Evolutionary conservation across 37 sponge, comb jelly and placozoan genomes (phyloP).

Genomic region (Oopsacas minuta): DNA sequence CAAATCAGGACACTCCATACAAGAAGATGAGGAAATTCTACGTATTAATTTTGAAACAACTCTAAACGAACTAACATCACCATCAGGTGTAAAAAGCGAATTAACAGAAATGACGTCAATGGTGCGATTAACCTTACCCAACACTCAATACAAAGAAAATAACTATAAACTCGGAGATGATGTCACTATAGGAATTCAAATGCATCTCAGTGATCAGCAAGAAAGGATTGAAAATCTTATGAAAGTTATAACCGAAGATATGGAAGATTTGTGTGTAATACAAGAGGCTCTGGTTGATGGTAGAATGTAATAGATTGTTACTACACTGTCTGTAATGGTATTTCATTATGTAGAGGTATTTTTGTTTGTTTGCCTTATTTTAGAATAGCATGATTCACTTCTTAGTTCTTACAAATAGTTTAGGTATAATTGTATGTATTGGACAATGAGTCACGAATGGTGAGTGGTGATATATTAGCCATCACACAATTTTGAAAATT

Average conservation of each 20-base stretch:
- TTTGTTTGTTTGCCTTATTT: not conserved
- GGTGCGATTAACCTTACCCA: not conserved
- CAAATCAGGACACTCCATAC: slow-evolving; percentile 82
- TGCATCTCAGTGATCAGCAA: slow-evolving; percentile 4
- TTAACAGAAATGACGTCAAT: slow-evolving; percentile 9
- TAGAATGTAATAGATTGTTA: not conserved
- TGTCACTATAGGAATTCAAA: not conserved
- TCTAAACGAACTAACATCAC: slow-evolving; percentile 25
- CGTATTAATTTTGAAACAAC: slow-evolving; percentile 42
- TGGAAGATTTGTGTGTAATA: not conserved
- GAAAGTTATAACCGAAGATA: slow-evolving; percentile 10
- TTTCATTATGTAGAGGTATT: not conserved
- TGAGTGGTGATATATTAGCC: too few species aligned
- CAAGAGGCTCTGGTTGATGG: slow-evolving; percentile 9
- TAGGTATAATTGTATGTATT: too few species aligned
- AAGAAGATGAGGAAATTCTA: slow-evolving; percentile 78
- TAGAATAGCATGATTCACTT: not conserved
- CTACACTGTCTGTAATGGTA: not conserved
- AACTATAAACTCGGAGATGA: not conserved
- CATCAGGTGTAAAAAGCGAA: not conserved
- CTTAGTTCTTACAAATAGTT: too few species aligned
- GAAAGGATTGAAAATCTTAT: not conserved
- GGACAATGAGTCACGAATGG: too few species aligned
- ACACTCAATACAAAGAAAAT: not conserved
- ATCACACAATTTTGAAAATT: too few species aligned